Evolutionary conservation across 2,113 vertebrate species (phyloP), one percentile per base, ranked within the genome.

Genomic region (Amia ocellicauda): DNA sequence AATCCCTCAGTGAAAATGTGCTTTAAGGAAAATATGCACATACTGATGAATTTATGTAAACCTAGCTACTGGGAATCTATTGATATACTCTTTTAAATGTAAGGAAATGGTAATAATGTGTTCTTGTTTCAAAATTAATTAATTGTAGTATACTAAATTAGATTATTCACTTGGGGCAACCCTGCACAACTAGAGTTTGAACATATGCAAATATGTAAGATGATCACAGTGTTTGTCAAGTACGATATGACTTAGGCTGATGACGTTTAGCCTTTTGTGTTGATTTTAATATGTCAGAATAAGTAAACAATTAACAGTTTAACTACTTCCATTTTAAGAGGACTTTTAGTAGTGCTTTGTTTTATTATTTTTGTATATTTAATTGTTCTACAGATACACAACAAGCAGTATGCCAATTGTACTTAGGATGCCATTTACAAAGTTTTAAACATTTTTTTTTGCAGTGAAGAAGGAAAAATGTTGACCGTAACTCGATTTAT

Each of bases 141-240:
- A 20, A 64, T 58, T 67, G 50, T 74, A 70, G 74, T 69, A 7
- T 23, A 62, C 63, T 64, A 4, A 17, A 19, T 58, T 26, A 47
- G 60, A 64, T 65, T 73, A 11, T 40, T 53, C 53, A 70, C 77
- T 69, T 43, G 51, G 22, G 76, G 74, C 77, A 47, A 63, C 60
- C 26, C 65, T 42, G 67, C 67, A 59, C 60, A 64, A 69, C 68
- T 69, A 56, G 23, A 69, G 58, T 63, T 60, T 47, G 59, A 80
- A 72, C 79, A 82, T 82, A 82, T 84, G 78, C 74, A 82, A 77
- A 80, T 80, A 78, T 76, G 76, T 80, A 27, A 60, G 58, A 60
- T 23, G 3, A 47, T 60, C 24, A 28, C 26, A 60, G 22, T 53
- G 51, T 60, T 60, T 59, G 11, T 60, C 42, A 24, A 43, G 22